Evolutionary conservation across 1,140 invertebrate species (phyloP).

Genomic region (Cydia amplana): DNA sequence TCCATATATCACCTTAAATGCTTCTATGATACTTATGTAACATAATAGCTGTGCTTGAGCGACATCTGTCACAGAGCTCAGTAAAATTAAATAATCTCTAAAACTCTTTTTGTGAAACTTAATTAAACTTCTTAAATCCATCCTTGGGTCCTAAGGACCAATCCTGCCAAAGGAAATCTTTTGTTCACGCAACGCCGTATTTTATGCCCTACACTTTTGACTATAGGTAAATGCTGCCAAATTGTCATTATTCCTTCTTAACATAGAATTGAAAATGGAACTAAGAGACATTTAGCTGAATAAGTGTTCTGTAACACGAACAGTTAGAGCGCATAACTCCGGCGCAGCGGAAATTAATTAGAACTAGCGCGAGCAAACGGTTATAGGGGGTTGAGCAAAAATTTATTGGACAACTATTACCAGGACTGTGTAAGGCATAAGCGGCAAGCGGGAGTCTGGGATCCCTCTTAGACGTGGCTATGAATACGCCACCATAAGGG

Average conservation of each 20-base stretch:
- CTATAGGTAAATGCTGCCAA: background rate
- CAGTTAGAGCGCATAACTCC: slow-evolving; percentile 43
- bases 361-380: slow-evolving; percentile 47
- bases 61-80: no score
- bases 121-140: no score
- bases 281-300: slow-evolving; percentile 21
- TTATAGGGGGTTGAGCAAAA: slow-evolving; percentile 51
- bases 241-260: background rate
- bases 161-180: no score
- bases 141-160: no score
- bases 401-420: slow-evolving; percentile 46
- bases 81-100: no score
- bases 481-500: no score
- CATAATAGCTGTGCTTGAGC: no score
- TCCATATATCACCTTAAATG: no score
- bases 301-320: slow-evolving; percentile 3
- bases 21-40: no score
- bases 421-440: background rate
- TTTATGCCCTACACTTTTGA: no score
- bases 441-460: background rate
- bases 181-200: no score
- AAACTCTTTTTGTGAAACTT: no score
- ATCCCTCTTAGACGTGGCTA: background rate
- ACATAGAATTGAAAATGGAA: background rate
- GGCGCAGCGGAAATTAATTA: slow-evolving; percentile 51